phyloP scores from a whole-genome alignment of 2,888 invertebrate species.

The Euzophera pinguis region DNA sequence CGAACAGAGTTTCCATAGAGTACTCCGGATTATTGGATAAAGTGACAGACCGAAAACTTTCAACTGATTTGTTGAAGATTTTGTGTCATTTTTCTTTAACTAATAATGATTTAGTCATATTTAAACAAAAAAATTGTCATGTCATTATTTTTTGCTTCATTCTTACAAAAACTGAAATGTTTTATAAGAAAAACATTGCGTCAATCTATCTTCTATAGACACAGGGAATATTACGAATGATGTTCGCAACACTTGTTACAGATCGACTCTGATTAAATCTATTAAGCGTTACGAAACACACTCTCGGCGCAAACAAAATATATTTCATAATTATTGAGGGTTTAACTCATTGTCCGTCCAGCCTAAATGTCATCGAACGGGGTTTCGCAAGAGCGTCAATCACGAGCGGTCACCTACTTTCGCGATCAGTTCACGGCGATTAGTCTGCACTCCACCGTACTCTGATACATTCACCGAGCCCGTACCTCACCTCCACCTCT shows the following conservation, averaged over 20 bases:
- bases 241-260: slow-evolving; percentile 6
- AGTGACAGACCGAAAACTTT: slow-evolving; percentile 28
- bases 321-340: slow-evolving; percentile 66
- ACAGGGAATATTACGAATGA: background rate
- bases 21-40: slow-evolving; percentile 53
- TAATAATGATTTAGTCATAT: background rate
- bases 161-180: background rate
- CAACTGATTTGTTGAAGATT: background rate
- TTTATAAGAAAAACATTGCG: background rate
- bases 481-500: slow-evolving; percentile 76
- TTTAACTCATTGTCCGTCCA: slow-evolving; percentile 67
- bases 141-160: background rate
- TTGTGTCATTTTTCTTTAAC: background rate
- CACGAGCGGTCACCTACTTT: slow-evolving; percentile 79
- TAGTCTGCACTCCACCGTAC: slow-evolving; percentile 40
- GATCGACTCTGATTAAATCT: slow-evolving; percentile 10
- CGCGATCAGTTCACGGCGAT: slow-evolving; percentile 75
- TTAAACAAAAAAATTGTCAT: background rate
- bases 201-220: background rate
- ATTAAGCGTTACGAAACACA: slow-evolving; percentile 27
- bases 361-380: slow-evolving; percentile 78
- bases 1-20: slow-evolving; percentile 74
- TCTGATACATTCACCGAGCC: slow-evolving; percentile 72
- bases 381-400: slow-evolving; percentile 77
- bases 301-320: slow-evolving; percentile 36